Base-by-base conservation (phyloP, 2,888 invertebrate genomes). In the Epiblema foenella region DNA sequence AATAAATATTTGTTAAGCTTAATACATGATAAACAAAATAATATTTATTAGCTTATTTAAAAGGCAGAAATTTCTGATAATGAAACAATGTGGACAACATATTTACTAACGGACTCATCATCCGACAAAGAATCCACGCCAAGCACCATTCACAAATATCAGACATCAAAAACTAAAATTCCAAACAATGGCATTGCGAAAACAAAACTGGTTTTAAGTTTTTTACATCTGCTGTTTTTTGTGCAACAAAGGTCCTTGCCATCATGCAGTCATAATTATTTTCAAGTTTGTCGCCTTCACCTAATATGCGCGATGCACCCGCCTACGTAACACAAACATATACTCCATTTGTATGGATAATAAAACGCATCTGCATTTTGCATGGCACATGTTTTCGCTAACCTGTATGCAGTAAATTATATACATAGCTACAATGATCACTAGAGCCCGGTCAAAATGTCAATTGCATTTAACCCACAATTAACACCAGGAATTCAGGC, bases 361-460 rank as follows among this genome's bases (percentile, higher is more conserved):
- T 51, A 58, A 69, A 63, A 49, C 69, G 63, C 69, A 69, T 69
- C 63, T 69, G 69, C 42, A 24, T 7, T 62, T 63, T 37, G 63
- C 20, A 17, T 52, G 17, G 33, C 64, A 59, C 39, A 65, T 70
- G 59, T 52, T 56, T 33, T 39, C 4, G 63, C 51, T 39, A 65
- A 56, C 70, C 70, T 70, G 65, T 15, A 39, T 12, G 20, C 52
- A 54, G 7, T 5, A 8, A 8, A 7, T 2, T 8, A 33, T 1
- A 33, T 33, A 33, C 33, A 33, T 24, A 42, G 58, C 39, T 2
- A 17, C 18, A 49, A 52, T 52, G 20, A 29, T 12, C 56, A 15
- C 11, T n/a, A 39, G n/a, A n/a, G 33, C 46, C 60, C 68, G 60
- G 60, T 60, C 68, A 33, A 52, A 59, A 70, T 70, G 65, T 66